Base-by-base conservation (phyloP, 2,888 invertebrate species). In the Mythimna loreyi region DNA sequence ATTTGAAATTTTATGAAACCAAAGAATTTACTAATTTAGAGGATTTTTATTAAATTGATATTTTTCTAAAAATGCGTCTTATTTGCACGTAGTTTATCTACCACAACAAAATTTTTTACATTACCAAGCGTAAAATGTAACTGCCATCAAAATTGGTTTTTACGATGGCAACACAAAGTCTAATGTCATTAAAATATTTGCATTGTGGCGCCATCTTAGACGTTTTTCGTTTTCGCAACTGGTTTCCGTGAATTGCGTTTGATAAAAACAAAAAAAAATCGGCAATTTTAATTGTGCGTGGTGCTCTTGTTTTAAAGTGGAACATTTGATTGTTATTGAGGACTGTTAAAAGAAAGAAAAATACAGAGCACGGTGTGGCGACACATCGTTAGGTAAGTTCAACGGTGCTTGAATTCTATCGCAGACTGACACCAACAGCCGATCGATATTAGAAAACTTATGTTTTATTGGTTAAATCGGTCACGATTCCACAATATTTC, bases 401-500 rank as follows among this genome's bases (percentile, higher is more conserved):
- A 52, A 59, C 40, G n/a, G 53, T 72, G 67, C 76, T 77, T 72
- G 64, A 73, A 78, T 83, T 83, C 77, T 78, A 78, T 85, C 72
- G 69, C 68, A 72, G 84, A 67, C 82, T 84, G 85, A 85, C 84
- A 88, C 85, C 86, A 89, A 89, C 86, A 90, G 85, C 87, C 93
- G 94, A 95, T 95, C 95, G 93, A 95, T 95, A 94, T 83, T 90
- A 91, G 80, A 92, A 91, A 91, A 91, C 85, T 84, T 87, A 80
- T 85, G 81, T 89, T 89, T 85, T 87, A 86, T 83, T 86, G 70
- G 70, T 63, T 75, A 67, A 80, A 84, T 88, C 75, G 66, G 80
- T 81, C 64, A 67, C 62, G 71, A 84, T 84, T 82, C 72, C 67
- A 72, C 74, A 65, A 55, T 67, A 75, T 66, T 78, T 56, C 30